Base-by-base conservation (phyloP, 2,113 vertebrate species). In the Platichthys stellatus region DNA sequence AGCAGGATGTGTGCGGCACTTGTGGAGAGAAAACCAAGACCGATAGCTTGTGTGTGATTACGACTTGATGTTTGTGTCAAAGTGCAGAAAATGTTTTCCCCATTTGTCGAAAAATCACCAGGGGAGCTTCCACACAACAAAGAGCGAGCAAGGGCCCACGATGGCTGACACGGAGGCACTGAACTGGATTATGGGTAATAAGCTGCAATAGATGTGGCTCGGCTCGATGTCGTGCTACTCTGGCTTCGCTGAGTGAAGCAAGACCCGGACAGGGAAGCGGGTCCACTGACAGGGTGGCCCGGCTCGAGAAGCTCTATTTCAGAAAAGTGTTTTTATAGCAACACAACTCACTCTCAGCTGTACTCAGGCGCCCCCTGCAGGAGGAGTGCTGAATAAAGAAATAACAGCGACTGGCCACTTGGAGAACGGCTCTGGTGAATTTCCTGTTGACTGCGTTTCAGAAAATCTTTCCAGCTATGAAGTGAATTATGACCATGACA, bases 121-220 rank as follows among this genome's bases (percentile, higher is more conserved):
- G 38, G 51, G 59, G 17, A 74, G 57, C 31, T 51, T 84, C 49
- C 78, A 85, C 84, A 76, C 80, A 88, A 83, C 78, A 85, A 54
- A 26, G 58, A 69, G 60, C 43, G 11, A 60, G 21, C 35, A 1
- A 43, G 15, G 24, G 53, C 65, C 69, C 67, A 49, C 68, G 63
- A 38, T 63, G 47, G 63, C 70, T 54, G 24, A 75, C 77, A 17
- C 24, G 1, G 65, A 74, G 64, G 43, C 63, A 58, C 61, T 64
- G 24, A 68, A 86, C 73, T 78, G 69, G 66, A 80, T 77, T 74
- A 86, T 54, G 60, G 63, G 53, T 76, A 60, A 73, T 51, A 63
- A 6, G 35, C 24, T 31, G 53, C 66, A 76, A 73, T 76, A 74
- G 70, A 86, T 71, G 74, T 82, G 89, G 72, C 67, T 14, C 31